Evolutionary conservation across 2,888 invertebrate species (phyloP).

Genomic region (Marronus borbonicus): DNA sequence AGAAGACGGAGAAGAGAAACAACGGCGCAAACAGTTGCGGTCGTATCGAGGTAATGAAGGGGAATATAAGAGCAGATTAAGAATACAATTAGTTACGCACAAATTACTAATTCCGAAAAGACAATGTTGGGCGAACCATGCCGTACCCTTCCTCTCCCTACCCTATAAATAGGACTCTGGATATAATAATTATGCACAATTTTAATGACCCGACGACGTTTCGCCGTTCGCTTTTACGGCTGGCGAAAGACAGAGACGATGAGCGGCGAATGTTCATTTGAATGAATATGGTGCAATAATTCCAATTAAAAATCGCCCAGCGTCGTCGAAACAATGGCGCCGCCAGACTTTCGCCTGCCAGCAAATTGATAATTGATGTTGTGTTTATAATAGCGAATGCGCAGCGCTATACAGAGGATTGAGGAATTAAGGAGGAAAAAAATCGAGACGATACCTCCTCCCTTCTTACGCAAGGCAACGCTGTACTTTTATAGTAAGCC

Average conservation of each 20-base stretch:
- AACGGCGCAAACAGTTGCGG: slow-evolving; percentile 41
- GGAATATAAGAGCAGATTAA: slow-evolving; percentile 67
- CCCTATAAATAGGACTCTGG: slow-evolving; percentile 56
- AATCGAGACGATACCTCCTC: slow-evolving; percentile 37
- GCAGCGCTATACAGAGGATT: slow-evolving; percentile 22
- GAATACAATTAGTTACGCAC: slow-evolving; percentile 70
- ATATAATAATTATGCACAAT: slow-evolving; percentile 70
- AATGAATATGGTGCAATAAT: slow-evolving; percentile 71
- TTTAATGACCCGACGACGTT: slow-evolving; percentile 66
- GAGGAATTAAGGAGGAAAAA: slow-evolving; percentile 20
- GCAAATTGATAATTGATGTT: slow-evolving; percentile 72
- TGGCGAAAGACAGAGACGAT: slow-evolving; percentile 14
- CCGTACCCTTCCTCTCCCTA: slow-evolving; percentile 9
- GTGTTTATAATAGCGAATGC: slow-evolving; percentile 69
- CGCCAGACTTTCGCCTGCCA: slow-evolving; percentile 64
- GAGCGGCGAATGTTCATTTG: slow-evolving; percentile 60
- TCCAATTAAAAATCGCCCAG: slow-evolving; percentile 70
- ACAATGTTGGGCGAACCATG: no score
- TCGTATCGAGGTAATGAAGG: slow-evolving; percentile 60
- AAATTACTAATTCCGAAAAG: slow-evolving; percentile 69
- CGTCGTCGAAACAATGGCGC: slow-evolving; percentile 69
- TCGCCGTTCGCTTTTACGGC: slow-evolving; percentile 23
- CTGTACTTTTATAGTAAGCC: background rate
- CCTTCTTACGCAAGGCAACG: background rate
- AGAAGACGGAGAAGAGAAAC: slow-evolving; percentile 32